These are phyloP conservation scores for Xiphophorus maculatus DNA, from an alignment of 2,113 vertebrate genomes.

Conservation along the genomic window DNA sequence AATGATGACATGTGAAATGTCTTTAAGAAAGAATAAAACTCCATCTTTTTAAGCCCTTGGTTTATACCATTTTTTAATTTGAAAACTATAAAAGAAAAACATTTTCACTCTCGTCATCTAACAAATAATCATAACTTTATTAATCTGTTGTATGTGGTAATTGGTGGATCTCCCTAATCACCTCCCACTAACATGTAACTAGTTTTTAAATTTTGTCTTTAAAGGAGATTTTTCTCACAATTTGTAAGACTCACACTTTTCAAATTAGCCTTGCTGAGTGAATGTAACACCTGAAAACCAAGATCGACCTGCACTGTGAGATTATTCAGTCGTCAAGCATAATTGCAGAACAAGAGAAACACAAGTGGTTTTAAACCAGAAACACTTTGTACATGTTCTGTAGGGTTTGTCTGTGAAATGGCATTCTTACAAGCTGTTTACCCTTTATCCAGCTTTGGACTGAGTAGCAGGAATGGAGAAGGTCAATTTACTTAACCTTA, in stretches of 20 bases:
- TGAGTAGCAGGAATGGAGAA: slow-evolving; percentile 55
- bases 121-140: not conserved
- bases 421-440: slow-evolving; percentile 59
- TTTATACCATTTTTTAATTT: too few relatives aligned
- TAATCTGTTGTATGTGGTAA: not conserved
- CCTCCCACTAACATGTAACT: not conserved
- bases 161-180: not conserved
- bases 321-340: slow-evolving; percentile 28
- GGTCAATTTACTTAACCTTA: slow-evolving; percentile 81
- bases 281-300: not conserved
- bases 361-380: slow-evolving; percentile 1
- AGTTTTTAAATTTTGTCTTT: not conserved
- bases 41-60: too few relatives aligned
- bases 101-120: not conserved
- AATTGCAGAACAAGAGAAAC: not conserved
- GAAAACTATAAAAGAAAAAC: too few relatives aligned
- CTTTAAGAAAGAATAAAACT: too few relatives aligned
- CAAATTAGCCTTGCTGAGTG: not conserved
- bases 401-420: slow-evolving; percentile 4
- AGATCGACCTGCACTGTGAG: not conserved
- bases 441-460: slow-evolving; percentile 55
- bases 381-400: not conserved
- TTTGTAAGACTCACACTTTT: not conserved
- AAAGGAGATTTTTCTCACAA: not conserved
- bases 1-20: too few relatives aligned